Conservation (phyloP, 2,797 vertebrate genomes). For the Sebastes matsubarae region DNA sequence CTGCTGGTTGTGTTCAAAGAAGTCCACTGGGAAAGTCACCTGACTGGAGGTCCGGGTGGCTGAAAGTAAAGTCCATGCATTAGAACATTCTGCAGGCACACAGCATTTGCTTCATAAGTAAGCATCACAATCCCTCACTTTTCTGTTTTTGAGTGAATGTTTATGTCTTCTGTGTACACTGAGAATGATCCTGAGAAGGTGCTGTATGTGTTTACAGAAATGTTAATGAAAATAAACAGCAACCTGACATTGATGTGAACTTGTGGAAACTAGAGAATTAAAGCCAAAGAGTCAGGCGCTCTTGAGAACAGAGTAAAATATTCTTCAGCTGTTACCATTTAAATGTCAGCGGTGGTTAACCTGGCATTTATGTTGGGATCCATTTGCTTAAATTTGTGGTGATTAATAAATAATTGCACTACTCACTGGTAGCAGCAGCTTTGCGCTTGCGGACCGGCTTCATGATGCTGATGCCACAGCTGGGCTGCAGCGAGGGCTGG, state of each 20-base stretch:
- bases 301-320: not conserved
- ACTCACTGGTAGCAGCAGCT: slow-evolving; percentile 91
- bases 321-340: not conserved
- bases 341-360: not conserved
- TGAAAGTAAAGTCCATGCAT: slow-evolving; percentile 61
- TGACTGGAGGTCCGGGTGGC: slow-evolving; percentile 95
- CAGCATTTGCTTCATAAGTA: not conserved
- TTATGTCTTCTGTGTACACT: no score
- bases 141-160: not conserved
- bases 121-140: not conserved
- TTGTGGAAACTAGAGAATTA: not conserved
- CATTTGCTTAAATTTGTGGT: not conserved
- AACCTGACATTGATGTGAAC: not conserved
- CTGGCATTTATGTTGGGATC: not conserved
- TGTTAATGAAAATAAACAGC: not conserved
- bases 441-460: slow-evolving; percentile 98
- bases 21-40: slow-evolving; percentile 98
- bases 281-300: not conserved
- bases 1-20: slow-evolving; percentile 99
- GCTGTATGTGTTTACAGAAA: not conserved
- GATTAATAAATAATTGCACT: not conserved
- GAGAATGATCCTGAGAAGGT: not conserved
- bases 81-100: not conserved
- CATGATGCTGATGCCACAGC: slow-evolving; percentile 96
- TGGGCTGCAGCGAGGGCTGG: slow-evolving; percentile 95